Conservation (phyloP, 2,113 vertebrate genomes). For the Perccottus glenii region DNA sequence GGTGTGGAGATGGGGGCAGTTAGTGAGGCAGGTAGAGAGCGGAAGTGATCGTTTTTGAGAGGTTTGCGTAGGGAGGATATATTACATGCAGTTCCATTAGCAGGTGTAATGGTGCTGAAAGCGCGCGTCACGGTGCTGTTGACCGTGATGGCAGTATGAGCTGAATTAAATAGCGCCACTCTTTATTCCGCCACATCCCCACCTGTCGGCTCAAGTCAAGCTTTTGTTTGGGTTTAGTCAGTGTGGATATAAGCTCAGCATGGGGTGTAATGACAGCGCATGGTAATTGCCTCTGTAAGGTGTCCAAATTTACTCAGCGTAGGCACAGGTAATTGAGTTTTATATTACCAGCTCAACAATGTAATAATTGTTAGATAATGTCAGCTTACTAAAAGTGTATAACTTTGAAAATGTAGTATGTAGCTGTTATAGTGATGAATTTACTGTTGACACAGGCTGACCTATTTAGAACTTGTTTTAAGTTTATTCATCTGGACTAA, state of each 20-base stretch:
- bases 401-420: neutral
- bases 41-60: constrained; percentile 38
- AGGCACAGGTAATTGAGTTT: constrained; percentile 35
- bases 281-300: constrained; percentile 30
- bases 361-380: constrained; percentile 20
- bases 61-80: constrained; percentile 62
- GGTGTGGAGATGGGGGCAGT: constrained; percentile 21
- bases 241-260: constrained; percentile 12
- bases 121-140: constrained; percentile 55
- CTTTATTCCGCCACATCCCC: constrained; percentile 1
- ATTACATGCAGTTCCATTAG: constrained; percentile 67
- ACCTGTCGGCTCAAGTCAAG: neutral
- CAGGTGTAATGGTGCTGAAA: constrained; percentile 74
- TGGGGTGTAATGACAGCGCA: neutral
- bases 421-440: neutral
- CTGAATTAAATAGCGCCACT: constrained; percentile 59
- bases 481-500: too few relatives aligned
- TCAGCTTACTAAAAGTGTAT: neutral
- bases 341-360: constrained; percentile 12
- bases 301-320: constrained; percentile 22
- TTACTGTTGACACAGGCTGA: neutral
- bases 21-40: constrained; percentile 30
- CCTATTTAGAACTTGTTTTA: too few relatives aligned
- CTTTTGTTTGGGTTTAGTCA: constrained; percentile 34
- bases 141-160: constrained; percentile 53